These are phyloP conservation scores for Acipenser ruthenus DNA, from an alignment of 2,797 vertebrate species.

Conservation along the genomic window DNA sequence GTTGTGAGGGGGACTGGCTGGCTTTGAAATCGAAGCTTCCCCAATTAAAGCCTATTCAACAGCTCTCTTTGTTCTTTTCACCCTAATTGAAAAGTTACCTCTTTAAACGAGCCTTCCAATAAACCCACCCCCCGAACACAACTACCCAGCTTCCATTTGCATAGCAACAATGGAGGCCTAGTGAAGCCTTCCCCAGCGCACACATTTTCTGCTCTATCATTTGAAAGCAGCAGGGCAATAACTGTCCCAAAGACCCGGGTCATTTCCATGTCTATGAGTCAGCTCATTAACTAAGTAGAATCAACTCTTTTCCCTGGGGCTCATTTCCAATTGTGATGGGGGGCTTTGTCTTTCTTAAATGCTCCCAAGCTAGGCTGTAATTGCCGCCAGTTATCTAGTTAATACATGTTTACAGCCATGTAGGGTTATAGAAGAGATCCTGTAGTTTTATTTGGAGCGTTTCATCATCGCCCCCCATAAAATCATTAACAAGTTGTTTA, in stretches of 20 bases:
- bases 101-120: conserved; percentile 52
- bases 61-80: conserved; percentile 54
- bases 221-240: conserved; percentile 39
- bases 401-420: conserved; percentile 88
- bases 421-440: conserved; percentile 77
- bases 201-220: conserved; percentile 58
- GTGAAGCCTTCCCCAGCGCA: conserved; percentile 39
- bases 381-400: conserved; percentile 79
- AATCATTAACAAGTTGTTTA: conserved; percentile 81
- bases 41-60: conserved; percentile 52
- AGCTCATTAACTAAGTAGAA: conserved; percentile 85
- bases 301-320: conserved; percentile 71
- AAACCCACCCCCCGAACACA: conserved; percentile 49
- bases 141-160: conserved; percentile 46
- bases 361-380: conserved; percentile 71
- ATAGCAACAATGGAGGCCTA: conserved; percentile 55
- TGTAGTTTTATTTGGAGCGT: conserved; percentile 76
- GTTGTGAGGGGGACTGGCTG: conserved; percentile 31
- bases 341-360: conserved; percentile 77
- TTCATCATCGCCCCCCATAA: conserved; percentile 74
- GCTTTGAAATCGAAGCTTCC: conserved; percentile 52
- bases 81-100: conserved; percentile 52
- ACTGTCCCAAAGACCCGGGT: conserved; percentile 54
- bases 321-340: conserved; percentile 66
- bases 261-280: conserved; percentile 74